These are phyloP conservation scores for Sebastes cheni DNA, from an alignment of 2,797 vertebrate species.

Conservation along the genomic window DNA sequence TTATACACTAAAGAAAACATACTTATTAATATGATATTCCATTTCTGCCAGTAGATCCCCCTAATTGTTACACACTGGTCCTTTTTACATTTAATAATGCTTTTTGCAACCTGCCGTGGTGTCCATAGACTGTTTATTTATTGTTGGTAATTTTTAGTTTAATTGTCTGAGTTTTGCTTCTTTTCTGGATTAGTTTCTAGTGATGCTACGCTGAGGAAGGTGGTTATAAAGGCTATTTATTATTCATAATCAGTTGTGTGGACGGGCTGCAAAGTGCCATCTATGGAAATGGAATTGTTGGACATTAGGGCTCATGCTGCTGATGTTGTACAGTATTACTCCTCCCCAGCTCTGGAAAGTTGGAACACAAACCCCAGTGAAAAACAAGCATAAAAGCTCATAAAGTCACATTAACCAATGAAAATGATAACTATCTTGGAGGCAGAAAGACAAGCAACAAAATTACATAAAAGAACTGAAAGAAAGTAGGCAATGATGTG, in stretches of 20 bases:
- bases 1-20: too few relatives aligned
- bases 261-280: not conserved
- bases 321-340: not conserved
- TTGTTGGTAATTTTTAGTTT: too few relatives aligned
- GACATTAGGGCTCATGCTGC: not conserved
- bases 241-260: not conserved
- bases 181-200: not conserved
- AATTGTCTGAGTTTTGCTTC: too few relatives aligned
- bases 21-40: too few relatives aligned
- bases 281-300: not conserved
- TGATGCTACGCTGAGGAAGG: not conserved
- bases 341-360: too few relatives aligned
- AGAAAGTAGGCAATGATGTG: not conserved
- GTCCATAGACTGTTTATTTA: too few relatives aligned
- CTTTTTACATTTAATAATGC: too few relatives aligned
- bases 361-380: not conserved
- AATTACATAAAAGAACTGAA: not conserved
- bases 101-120: too few relatives aligned
- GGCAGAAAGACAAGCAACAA: not conserved
- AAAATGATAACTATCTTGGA: not conserved
- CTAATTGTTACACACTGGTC: not conserved
- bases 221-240: not conserved
- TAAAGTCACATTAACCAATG: not conserved
- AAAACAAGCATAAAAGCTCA: not conserved
- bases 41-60: too few relatives aligned